Evolutionary conservation across 2,113 vertebrate species (phyloP).

Genomic region (Numenius arquata): DNA sequence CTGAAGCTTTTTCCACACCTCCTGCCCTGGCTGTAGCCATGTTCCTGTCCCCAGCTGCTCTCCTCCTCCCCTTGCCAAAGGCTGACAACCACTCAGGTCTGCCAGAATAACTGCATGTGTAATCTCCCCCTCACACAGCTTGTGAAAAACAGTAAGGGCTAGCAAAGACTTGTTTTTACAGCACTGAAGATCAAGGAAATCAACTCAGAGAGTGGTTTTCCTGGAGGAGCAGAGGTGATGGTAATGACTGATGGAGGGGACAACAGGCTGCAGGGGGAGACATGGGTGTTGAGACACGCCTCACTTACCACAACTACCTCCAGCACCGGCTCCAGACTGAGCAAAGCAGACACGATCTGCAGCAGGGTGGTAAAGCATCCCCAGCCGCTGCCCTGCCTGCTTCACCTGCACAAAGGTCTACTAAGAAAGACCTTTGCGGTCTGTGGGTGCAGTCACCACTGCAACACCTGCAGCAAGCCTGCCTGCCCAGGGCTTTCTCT

Average conservation of each 20-base stretch:
- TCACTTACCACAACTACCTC: not conserved
- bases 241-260: not conserved
- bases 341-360: not conserved
- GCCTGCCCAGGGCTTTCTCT: not conserved
- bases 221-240: not conserved
- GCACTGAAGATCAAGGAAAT: not conserved
- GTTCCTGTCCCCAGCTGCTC: not conserved
- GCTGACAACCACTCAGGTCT: not conserved
- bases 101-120: not conserved
- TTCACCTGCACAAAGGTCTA: not conserved
- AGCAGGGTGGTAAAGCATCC: not conserved
- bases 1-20: not conserved
- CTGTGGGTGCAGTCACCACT: not conserved
- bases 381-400: not conserved
- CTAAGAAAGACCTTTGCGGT: not conserved
- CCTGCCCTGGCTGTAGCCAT: not conserved
- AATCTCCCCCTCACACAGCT: not conserved
- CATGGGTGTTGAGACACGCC: not conserved
- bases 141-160: not conserved
- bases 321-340: not conserved
- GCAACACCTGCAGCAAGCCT: not conserved
- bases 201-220: not conserved
- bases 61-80: not conserved
- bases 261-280: not conserved
- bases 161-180: not conserved